These are phyloP conservation scores for Gari tellinella DNA, from an alignment of 2,888 invertebrate genomes.

Conservation along the genomic window DNA sequence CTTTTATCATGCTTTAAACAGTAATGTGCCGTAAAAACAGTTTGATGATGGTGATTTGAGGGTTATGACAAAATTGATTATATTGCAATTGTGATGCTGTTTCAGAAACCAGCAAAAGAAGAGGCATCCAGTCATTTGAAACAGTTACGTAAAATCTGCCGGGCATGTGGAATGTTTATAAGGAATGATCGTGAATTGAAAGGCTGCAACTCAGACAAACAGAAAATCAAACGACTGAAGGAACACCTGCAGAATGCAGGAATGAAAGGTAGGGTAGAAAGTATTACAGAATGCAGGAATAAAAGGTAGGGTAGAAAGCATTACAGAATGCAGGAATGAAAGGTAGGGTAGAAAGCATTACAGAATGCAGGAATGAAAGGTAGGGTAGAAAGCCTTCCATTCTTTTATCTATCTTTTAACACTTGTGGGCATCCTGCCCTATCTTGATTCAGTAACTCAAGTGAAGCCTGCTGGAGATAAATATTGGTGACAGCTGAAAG, in stretches of 20 bases:
- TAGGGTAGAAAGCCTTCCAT: background rate
- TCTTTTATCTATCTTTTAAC: no score
- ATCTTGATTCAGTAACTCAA: no score
- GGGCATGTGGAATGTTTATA: constrained; percentile 49
- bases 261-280: constrained; percentile 49
- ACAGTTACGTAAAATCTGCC: constrained; percentile 48
- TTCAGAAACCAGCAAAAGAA: background rate
- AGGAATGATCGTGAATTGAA: constrained; percentile 44
- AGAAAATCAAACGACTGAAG: constrained; percentile 48
- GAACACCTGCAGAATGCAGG: constrained; percentile 44
- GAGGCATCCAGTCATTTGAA: constrained; percentile 20
- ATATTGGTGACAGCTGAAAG: no score
- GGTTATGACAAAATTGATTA: no score
- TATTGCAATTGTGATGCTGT: background rate
- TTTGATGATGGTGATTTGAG: no score
- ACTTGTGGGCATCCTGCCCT: no score
- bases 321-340: constrained; percentile 49
- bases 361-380: constrained; percentile 58
- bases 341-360: constrained; percentile 24
- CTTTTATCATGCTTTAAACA: no score
- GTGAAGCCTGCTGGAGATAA: background rate
- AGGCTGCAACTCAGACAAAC: constrained; percentile 46
- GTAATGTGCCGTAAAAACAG: no score
- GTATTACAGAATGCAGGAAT: constrained; percentile 41
- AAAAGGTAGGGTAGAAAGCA: constrained; percentile 35